A percentile compares a stretch with the other conserved stretches of the same genome.
Evolutionary conservation across 2,797 vertebrate genomes (phyloP).

Genomic region (Xiphorhynchus erythropygius): DNA sequence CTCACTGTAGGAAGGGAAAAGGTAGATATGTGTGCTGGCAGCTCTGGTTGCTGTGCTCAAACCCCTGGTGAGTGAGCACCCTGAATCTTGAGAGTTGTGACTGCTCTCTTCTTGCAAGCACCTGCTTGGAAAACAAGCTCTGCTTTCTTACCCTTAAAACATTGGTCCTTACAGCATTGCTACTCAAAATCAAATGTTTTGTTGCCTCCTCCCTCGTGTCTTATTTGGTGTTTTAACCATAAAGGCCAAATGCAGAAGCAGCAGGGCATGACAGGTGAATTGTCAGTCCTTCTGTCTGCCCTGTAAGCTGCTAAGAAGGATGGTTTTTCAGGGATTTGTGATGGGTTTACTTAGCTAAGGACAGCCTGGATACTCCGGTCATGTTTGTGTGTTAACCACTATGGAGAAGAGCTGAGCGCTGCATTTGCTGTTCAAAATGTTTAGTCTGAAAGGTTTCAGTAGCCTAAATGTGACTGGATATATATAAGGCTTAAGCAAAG

Average conservation of each 20-base stretch:
- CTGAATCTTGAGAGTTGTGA: not conserved
- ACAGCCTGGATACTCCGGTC: not conserved
- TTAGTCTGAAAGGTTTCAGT: not conserved
- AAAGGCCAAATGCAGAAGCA: not conserved
- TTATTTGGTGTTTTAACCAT: not conserved
- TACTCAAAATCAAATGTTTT: not conserved
- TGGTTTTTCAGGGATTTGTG: not conserved
- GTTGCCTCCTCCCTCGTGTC: not conserved
- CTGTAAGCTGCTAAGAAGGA: not conserved
- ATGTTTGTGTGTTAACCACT: not conserved
- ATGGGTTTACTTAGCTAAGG: not conserved
- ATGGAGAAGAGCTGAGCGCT: not conserved
- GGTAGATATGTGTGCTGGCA: fast-evolving
- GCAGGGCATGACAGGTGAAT: not conserved
- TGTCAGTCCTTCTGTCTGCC: not conserved
- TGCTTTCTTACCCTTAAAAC: not conserved
- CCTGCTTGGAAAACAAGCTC: not conserved
- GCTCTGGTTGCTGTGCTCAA: not conserved
- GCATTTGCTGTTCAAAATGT: not conserved
- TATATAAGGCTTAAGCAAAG: not conserved
- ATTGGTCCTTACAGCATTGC: not conserved
- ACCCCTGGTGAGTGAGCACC: not conserved
- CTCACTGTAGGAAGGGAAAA: not conserved
- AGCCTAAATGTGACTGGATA: not conserved
- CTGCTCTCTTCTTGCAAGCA: not conserved